Percentiles rank a stretch among this genome's conserved stretches.
phyloP scores from a whole-genome alignment of 2,113 vertebrate genomes.

The Nannobrachium achirus region DNA sequence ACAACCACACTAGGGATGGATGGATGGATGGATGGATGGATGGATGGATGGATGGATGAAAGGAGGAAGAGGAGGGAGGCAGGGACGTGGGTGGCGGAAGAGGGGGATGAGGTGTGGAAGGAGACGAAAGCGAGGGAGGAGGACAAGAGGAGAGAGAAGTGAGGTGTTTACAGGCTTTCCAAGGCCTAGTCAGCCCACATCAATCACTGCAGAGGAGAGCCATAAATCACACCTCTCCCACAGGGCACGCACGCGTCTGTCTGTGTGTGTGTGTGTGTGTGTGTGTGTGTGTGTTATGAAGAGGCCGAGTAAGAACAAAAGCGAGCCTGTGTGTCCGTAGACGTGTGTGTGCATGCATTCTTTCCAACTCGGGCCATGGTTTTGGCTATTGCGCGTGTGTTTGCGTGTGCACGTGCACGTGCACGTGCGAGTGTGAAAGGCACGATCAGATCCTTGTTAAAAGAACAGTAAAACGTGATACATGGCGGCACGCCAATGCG shows the following conservation, averaged over 20 bases:
- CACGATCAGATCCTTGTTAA: background rate
- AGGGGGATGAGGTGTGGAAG: background rate
- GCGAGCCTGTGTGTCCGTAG: too few species aligned
- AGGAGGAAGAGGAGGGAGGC: background rate
- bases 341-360: too few species aligned
- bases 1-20: too few species aligned
- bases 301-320: background rate
- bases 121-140: background rate
- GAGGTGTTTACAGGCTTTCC: constrained; percentile 31
- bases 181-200: constrained; percentile 44
- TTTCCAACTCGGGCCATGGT: too few species aligned
- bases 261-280: background rate
- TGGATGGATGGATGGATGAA: background rate
- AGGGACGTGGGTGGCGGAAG: background rate
- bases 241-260: too few species aligned
- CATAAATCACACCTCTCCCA: constrained; percentile 44
- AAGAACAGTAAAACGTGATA: background rate
- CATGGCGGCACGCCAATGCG: too few species aligned
- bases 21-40: background rate
- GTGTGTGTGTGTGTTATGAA: background rate
- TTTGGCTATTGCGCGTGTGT: background rate
- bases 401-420: background rate
- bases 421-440: background rate
- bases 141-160: background rate
- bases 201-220: constrained; percentile 40